These are phyloP conservation scores for Oncorhynchus nerka DNA, from an alignment of 2,113 vertebrate genomes.

Conservation along the genomic window DNA sequence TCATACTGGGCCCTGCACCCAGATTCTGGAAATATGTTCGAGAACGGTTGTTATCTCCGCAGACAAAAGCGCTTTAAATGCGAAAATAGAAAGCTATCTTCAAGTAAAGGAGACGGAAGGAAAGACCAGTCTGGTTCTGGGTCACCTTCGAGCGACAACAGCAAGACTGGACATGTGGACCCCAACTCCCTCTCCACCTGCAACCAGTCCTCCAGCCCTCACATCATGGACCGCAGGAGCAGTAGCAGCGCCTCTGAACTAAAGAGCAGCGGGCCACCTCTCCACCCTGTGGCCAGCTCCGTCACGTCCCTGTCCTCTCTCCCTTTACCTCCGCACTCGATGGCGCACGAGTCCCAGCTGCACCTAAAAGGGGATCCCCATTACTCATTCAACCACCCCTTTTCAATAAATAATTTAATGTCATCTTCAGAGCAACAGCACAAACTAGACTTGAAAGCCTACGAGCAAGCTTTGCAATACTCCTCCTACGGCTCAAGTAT, in stretches of 20 bases:
- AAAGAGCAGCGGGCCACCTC: slow-evolving; percentile 77
- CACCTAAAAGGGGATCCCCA: slow-evolving; percentile 95
- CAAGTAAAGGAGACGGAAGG: slow-evolving; percentile 71
- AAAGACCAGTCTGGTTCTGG: slow-evolving; percentile 71
- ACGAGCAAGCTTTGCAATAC: slow-evolving; percentile 92
- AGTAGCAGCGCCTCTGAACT: slow-evolving; percentile 71
- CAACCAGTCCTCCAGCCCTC: slow-evolving; percentile 75
- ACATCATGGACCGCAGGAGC: slow-evolving; percentile 78
- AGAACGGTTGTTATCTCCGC: slow-evolving; percentile 96
- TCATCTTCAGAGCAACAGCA: slow-evolving; percentile 96
- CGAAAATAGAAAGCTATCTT: slow-evolving; percentile 78
- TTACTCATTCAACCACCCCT: slow-evolving; percentile 97
- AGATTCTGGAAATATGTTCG: slow-evolving; percentile 98
- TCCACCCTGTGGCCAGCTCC: slow-evolving; percentile 73
- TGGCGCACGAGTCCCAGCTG: slow-evolving; percentile 86
- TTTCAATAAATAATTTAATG: slow-evolving; percentile 99
- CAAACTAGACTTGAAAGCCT: slow-evolving; percentile 98
- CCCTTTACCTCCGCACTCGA: slow-evolving; percentile 80
- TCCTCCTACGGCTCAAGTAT: slow-evolving; percentile 83
- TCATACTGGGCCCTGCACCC: slow-evolving; percentile 98
- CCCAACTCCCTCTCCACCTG: slow-evolving; percentile 72
- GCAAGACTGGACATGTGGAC: slow-evolving; percentile 79
- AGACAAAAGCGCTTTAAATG: slow-evolving; percentile 98
- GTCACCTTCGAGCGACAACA: slow-evolving; percentile 77
- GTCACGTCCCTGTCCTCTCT: slow-evolving; percentile 79